Conservation (phyloP, 2,113 vertebrate species). For the Hypomesus transpacificus region DNA sequence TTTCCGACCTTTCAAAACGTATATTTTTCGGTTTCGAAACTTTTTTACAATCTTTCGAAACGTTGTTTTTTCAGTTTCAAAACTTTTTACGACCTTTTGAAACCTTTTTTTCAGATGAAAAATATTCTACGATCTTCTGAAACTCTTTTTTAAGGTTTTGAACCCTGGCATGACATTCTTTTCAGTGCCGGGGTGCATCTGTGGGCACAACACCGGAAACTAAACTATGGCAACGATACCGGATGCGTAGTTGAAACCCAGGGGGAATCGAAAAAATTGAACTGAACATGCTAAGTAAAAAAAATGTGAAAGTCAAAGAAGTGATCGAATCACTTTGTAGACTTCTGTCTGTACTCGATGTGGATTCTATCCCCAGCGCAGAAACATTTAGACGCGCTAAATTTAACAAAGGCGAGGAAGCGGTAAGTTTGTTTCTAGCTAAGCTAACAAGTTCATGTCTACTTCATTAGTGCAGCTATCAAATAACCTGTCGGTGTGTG, state of each 20-base stretch:
- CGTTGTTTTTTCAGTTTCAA: no score
- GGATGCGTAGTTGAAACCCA: constrained; percentile 31
- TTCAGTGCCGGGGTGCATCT: no score
- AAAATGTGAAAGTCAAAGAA: constrained; percentile 58
- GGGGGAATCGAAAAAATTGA: constrained; percentile 26
- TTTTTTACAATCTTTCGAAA: no score
- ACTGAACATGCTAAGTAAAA: constrained; percentile 54
- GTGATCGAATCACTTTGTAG: constrained; percentile 62
- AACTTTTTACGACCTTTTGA: no score
- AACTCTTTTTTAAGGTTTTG: no score
- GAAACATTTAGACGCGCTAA: constrained; percentile 72
- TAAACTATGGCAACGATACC: constrained; percentile 38
- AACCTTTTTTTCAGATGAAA: no score
- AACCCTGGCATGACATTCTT: no score
- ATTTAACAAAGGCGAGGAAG: constrained; percentile 57
- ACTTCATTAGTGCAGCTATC: no score
- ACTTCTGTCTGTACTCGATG: constrained; percentile 48
- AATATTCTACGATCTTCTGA: no score
- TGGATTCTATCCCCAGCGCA: constrained; percentile 58
- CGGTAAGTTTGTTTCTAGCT: constrained; percentile 41
- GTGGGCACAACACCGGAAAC: background rate
- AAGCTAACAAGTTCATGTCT: background rate
- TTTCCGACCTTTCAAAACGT: no score
- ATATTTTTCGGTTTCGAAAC: no score
- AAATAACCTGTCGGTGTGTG: no score